These are phyloP conservation scores for Monopis laevigella DNA, from an alignment of 2,888 invertebrate genomes.

Conservation along the genomic window DNA sequence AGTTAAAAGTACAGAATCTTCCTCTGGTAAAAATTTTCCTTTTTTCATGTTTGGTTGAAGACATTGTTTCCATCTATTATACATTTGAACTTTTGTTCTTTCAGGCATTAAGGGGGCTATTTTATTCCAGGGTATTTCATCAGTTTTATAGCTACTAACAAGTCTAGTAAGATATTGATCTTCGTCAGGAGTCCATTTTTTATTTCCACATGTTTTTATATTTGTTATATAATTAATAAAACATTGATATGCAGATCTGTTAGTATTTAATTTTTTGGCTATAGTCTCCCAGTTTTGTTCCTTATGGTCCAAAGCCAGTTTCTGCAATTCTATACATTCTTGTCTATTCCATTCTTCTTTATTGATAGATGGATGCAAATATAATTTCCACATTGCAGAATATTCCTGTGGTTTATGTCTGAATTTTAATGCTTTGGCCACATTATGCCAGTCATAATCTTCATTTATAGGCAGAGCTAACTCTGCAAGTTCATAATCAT, in stretches of 20 bases:
- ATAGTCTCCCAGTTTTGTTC: conserved; percentile 75
- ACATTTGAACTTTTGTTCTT: conserved; percentile 72
- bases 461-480: conserved; percentile 39
- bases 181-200: conserved; percentile 75
- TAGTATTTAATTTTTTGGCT: conserved; percentile 61
- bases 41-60: conserved; percentile 53
- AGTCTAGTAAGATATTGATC: conserved; percentile 70
- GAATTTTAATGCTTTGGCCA: conserved; percentile 50
- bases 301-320: conserved; percentile 35
- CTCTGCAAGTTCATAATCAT: conserved; percentile 27
- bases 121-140: conserved; percentile 78
- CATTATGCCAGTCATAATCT: conserved; percentile 69
- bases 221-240: conserved; percentile 72
- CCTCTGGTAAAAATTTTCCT: conserved; percentile 72
- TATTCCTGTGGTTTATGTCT: conserved; percentile 74
- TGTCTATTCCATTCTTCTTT: conserved; percentile 41
- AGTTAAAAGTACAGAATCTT: conserved; percentile 72
- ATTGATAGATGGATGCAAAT: conserved; percentile 74
- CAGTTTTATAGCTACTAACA: conserved; percentile 71
- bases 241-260: conserved; percentile 74
- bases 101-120: conserved; percentile 71
- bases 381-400: conserved; percentile 75
- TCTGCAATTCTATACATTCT: conserved; percentile 35
- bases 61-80: conserved; percentile 60
- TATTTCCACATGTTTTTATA: conserved; percentile 33